Percentiles rank a stretch among this genome's conserved stretches.
Conservation (phyloP, 2,888 invertebrate genomes). For the Dinocampus coccinellae region DNA sequence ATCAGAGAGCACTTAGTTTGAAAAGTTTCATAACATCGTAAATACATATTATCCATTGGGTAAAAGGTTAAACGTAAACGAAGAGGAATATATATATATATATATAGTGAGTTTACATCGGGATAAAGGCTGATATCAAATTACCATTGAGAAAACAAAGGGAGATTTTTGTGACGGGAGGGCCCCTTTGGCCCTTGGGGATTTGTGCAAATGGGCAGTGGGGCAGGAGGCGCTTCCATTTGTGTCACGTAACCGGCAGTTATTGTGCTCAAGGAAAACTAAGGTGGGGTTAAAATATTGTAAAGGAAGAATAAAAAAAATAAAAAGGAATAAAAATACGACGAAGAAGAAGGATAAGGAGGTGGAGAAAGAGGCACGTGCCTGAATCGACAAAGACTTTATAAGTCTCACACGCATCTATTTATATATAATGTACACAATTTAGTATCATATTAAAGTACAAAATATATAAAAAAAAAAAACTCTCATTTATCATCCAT, state of each 20-base stretch:
- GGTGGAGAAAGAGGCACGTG: constrained; percentile 9
- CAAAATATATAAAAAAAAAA: neutral
- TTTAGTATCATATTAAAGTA: neutral
- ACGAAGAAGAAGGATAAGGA: neutral
- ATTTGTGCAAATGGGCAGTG: constrained; percentile 8
- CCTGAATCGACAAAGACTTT: constrained; percentile 7
- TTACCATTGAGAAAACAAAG: constrained; percentile 56
- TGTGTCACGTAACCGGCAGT: constrained; percentile 27
- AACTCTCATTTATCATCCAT: constrained; percentile 17
- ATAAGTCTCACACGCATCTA: constrained; percentile 23
- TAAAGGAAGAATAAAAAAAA: neutral
- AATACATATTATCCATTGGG: neutral
- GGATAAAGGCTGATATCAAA: constrained; percentile 47
- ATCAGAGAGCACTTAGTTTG: neutral
- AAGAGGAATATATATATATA: constrained; percentile 2
- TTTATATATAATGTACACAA: constrained; percentile 9
- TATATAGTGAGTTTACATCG: constrained; percentile 34
- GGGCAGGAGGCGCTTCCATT: constrained; percentile 37
- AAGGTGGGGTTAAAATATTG: neutral
- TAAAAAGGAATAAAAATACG: constrained; percentile 5
- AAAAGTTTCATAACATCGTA: neutral
- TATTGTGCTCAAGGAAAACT: constrained; percentile 11
- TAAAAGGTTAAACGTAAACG: neutral
- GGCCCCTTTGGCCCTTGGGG: constrained; percentile 8
- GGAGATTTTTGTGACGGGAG: constrained; percentile 17